Evolutionary conservation across 1,140 invertebrate species (phyloP).

Genomic region (Odontomachus brunneus): DNA sequence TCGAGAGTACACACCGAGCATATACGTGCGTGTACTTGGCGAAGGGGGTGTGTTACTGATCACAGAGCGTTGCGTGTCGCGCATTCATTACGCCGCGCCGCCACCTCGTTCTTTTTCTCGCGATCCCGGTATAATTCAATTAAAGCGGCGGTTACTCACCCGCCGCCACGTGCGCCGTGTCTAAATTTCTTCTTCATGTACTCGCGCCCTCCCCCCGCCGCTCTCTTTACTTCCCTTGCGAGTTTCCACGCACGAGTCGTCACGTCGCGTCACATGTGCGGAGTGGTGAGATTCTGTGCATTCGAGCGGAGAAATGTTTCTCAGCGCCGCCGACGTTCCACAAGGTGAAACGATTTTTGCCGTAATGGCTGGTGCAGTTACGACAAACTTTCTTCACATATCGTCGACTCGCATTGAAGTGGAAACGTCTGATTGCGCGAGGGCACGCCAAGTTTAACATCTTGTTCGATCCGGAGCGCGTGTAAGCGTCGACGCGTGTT

Average conservation of each 20-base stretch:
- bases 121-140: constrained; percentile 59
- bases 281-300: too few relatives aligned
- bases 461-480: constrained; percentile 46
- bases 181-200: constrained; percentile 10
- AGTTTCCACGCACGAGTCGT: constrained; percentile 1
- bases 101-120: constrained; percentile 26
- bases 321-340: neutral
- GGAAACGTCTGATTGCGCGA: constrained; percentile 50
- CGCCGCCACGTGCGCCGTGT: neutral
- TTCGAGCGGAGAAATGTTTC: neutral
- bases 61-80: constrained; percentile 53
- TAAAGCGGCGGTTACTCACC: constrained; percentile 46
- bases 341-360: constrained; percentile 25
- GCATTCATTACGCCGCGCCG: constrained; percentile 50
- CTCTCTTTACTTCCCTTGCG: neutral
- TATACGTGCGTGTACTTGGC: neutral
- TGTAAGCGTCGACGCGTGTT: constrained; percentile 29
- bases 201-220: neutral
- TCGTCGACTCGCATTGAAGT: constrained; percentile 42
- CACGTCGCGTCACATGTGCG: neutral
- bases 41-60: constrained; percentile 41
- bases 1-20: neutral
- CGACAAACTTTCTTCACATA: constrained; percentile 51
- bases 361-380: constrained; percentile 39
- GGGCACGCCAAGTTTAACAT: constrained; percentile 56